Percentiles rank a stretch among this genome's conserved stretches.
Conservation (phyloP, 2,888 invertebrate genomes). For the Drosophila yooni region DNA sequence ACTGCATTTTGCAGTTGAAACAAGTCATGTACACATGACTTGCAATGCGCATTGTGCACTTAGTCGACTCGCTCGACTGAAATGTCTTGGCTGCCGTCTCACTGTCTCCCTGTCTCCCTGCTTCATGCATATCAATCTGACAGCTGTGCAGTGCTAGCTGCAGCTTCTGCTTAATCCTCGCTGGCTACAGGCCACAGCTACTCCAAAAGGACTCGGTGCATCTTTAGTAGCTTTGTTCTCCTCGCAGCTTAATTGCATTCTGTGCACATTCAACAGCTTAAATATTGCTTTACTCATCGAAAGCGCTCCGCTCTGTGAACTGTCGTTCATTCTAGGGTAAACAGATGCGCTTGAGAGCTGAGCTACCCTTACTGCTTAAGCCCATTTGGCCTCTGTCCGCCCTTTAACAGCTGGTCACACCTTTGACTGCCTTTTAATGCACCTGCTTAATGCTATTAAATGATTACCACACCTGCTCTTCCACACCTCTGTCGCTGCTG, state of each 20-base stretch:
- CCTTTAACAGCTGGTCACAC: constrained; percentile 41
- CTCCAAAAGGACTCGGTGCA: background rate
- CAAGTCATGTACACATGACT: constrained; percentile 33
- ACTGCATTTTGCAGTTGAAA: constrained; percentile 28
- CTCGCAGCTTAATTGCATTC: constrained; percentile 59
- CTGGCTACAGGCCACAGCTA: constrained; percentile 7
- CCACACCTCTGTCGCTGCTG: background rate
- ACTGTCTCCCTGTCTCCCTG: background rate
- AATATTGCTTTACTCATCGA: constrained; percentile 50
- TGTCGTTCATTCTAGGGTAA: constrained; percentile 19
- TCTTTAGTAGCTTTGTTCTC: background rate
- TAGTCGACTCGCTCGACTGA: constrained; percentile 7
- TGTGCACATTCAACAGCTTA: constrained; percentile 68
- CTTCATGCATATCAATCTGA: constrained; percentile 19
- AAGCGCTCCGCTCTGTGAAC: constrained; percentile 13
- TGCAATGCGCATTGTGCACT: constrained; percentile 24
- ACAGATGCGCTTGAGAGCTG: constrained; percentile 23
- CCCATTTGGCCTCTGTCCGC: constrained; percentile 3
- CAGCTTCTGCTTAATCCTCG: constrained; percentile 17
- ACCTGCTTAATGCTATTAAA: constrained; percentile 73
- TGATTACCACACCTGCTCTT: constrained; percentile 73
- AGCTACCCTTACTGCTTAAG: constrained; percentile 1
- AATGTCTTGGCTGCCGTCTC: constrained; percentile 8
- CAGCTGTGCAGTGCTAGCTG: constrained; percentile 3
- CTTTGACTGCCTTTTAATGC: constrained; percentile 65